phyloP scores from a whole-genome alignment of 2,797 vertebrate species.

The Scarus forsteni region DNA sequence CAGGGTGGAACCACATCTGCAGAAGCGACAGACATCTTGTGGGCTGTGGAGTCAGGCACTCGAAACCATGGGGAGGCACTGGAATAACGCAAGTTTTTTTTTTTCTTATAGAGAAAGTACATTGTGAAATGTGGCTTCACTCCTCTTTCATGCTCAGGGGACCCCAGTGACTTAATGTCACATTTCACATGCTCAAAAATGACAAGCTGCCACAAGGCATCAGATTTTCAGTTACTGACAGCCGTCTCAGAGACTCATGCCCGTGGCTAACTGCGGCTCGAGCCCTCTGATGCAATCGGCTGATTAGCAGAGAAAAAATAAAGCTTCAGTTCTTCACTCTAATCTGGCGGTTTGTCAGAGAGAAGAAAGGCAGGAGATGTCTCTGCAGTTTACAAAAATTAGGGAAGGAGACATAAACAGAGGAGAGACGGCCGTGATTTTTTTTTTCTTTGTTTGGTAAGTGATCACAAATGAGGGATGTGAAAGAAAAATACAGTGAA shows the following conservation, averaged over 20 bases:
- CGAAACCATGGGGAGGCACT: constrained; percentile 7
- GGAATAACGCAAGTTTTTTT: not conserved
- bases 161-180: constrained; percentile 31
- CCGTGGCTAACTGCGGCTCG: constrained; percentile 17
- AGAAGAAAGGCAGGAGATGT: constrained; percentile 20
- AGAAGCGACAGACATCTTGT: constrained; percentile 11
- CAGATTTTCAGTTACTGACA: constrained; percentile 53
- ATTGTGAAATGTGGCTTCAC: constrained; percentile 18
- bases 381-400: constrained; percentile 29
- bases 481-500: constrained; percentile 34
- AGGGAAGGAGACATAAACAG: constrained; percentile 34
- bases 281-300: constrained; percentile 28
- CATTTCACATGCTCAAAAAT: constrained; percentile 35
- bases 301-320: constrained; percentile 41
- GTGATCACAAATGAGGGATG: constrained; percentile 24
- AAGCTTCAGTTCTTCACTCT: constrained; percentile 34
- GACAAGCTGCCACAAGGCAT: constrained; percentile 56
- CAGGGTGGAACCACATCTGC: not conserved
- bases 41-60: constrained; percentile 10
- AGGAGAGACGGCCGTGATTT: constrained; percentile 14
- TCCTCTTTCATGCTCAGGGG: constrained; percentile 4
- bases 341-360: constrained; percentile 35
- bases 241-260: constrained; percentile 39
- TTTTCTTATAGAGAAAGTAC: constrained; percentile 8
- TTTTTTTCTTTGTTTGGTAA: constrained; percentile 21